A percentile compares a stretch with the other conserved stretches of the same genome.
These are phyloP conservation scores for Strix uralensis DNA, from an alignment of 2,113 vertebrate genomes.

Conservation along the genomic window DNA sequence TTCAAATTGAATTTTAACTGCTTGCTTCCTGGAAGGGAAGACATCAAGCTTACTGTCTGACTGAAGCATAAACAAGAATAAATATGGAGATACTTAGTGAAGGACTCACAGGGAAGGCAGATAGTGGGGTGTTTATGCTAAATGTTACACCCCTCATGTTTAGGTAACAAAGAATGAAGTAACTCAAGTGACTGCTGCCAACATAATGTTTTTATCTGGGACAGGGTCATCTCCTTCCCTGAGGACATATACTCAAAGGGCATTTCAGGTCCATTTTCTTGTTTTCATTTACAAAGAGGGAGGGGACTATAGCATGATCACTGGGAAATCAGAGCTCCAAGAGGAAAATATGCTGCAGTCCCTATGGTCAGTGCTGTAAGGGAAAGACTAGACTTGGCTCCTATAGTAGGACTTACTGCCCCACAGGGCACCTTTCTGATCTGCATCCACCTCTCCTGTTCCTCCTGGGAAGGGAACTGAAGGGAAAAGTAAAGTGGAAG, in stretches of 20 bases:
- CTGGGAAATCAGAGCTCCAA: background rate
- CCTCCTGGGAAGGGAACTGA: background rate
- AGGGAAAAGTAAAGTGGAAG: background rate
- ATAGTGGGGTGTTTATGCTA: background rate
- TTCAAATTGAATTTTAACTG: conserved; percentile 39
- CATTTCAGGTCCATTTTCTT: background rate
- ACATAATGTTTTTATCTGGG: background rate
- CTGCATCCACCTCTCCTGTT: background rate
- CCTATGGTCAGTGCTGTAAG: background rate
- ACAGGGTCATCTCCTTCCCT: background rate
- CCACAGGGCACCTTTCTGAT: background rate
- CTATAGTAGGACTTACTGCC: background rate
- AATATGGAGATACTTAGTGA: background rate
- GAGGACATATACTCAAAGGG: background rate
- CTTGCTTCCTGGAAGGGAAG: background rate
- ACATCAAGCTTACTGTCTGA: background rate
- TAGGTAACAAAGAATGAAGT: background rate
- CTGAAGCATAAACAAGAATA: background rate
- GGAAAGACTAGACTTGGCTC: background rate
- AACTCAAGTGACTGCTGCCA: background rate
- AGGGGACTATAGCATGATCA: background rate
- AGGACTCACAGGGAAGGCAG: background rate
- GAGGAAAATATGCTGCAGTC: background rate
- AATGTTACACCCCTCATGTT: background rate
- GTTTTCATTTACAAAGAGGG: background rate